These are phyloP conservation scores for Bradypodion ventrale DNA, from an alignment of 2,797 vertebrate genomes.

Conservation along the genomic window DNA sequence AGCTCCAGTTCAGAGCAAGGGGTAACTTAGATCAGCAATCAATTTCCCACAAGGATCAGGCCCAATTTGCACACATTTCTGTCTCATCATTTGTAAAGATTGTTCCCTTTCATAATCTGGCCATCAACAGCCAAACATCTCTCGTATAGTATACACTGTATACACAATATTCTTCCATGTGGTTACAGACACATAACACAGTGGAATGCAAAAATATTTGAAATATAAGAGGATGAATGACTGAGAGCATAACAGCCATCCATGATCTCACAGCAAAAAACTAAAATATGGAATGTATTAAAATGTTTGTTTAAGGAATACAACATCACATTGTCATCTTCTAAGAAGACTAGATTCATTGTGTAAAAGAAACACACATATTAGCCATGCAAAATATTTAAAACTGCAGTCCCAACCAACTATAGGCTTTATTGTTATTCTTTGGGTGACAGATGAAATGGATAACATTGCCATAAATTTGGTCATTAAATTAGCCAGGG, in stretches of 20 bases:
- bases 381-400: slow-evolving; percentile 48
- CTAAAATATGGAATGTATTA: slow-evolving; percentile 59
- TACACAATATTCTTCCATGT: slow-evolving; percentile 38
- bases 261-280: slow-evolving; percentile 27
- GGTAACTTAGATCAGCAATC: neutral
- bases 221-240: slow-evolving; percentile 10
- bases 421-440: slow-evolving; percentile 19
- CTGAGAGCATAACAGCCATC: slow-evolving; percentile 33
- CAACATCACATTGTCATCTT: slow-evolving; percentile 58
- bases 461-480: slow-evolving; percentile 29
- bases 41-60: neutral
- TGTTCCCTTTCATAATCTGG: neutral
- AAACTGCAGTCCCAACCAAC: slow-evolving; percentile 22
- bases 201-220: slow-evolving; percentile 10
- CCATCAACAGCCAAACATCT: slow-evolving; percentile 26
- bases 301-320: slow-evolving; percentile 51
- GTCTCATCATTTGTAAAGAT: slow-evolving; percentile 2
- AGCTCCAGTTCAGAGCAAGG: neutral
- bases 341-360: slow-evolving; percentile 49
- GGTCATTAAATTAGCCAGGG: slow-evolving; percentile 1
- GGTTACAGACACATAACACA: slow-evolving; percentile 17
- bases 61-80: neutral
- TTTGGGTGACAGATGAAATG: slow-evolving; percentile 35
- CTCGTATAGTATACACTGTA: slow-evolving; percentile 1
- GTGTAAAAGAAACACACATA: slow-evolving; percentile 51